A percentile compares a stretch with the other conserved stretches of the same genome.
Evolutionary conservation across 35 echinoderm and acorn worm genomes (phyloP).

Genomic region (Diadema setosum): DNA sequence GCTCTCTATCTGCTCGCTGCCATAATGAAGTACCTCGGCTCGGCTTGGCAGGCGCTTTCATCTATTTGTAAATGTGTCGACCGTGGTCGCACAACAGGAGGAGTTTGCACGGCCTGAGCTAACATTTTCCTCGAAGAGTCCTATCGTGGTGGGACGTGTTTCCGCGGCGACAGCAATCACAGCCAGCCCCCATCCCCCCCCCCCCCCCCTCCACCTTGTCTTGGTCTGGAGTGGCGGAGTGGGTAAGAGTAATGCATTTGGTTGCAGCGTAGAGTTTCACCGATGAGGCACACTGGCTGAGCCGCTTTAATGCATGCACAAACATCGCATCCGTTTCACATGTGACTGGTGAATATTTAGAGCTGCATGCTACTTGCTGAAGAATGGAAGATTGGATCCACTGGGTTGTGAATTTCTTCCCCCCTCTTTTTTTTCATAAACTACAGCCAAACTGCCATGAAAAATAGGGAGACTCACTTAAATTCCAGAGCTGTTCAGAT

Average conservation of each 20-base stretch:
- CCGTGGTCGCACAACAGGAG: neutral
- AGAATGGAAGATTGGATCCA: no score
- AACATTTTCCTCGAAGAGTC: neutral
- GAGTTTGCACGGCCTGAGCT: neutral
- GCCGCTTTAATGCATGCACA: slow-evolving; percentile 9
- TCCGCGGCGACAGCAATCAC: no score
- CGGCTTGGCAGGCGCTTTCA: neutral
- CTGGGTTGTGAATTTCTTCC: no score
- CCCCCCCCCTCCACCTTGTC: neutral
- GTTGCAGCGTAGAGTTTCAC: neutral
- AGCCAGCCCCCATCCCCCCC: no score
- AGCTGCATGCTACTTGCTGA: no score
- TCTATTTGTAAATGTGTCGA: neutral
- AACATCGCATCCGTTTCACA: neutral
- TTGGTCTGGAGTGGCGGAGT: neutral
- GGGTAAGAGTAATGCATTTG: neutral
- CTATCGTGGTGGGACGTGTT: neutral
- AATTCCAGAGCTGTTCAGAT: neutral
- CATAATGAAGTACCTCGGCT: neutral
- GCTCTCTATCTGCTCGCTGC: neutral
- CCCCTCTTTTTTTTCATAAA: no score
- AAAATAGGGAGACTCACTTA: neutral
- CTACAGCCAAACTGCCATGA: neutral
- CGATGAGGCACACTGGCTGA: neutral
- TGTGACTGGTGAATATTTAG: no score